Evolutionary conservation across 1,140 invertebrate genomes (phyloP).

Genomic region (Drosophila nebulosa): DNA sequence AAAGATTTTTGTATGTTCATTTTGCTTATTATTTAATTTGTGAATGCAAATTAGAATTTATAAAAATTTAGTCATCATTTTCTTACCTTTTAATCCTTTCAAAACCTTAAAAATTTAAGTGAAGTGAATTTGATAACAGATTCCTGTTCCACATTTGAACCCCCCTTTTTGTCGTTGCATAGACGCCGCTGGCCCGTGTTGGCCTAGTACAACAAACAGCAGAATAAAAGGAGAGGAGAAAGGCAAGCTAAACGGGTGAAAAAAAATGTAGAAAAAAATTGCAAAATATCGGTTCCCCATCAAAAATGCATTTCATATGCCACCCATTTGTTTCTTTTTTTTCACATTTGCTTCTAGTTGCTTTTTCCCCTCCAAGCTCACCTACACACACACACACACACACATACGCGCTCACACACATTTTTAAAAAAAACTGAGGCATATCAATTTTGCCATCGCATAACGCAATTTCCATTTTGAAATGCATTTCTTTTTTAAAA

Average conservation of each 20-base stretch:
- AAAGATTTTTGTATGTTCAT: too few species aligned
- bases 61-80: too few species aligned
- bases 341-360: neutral
- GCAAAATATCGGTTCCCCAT: neutral
- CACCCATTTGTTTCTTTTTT: constrained; percentile 4
- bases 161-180: neutral
- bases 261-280: neutral
- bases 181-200: neutral
- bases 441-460: neutral
- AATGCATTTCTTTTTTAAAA: constrained; percentile 34
- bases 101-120: too few species aligned
- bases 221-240: neutral
- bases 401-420: neutral
- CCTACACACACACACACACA: neutral
- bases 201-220: neutral
- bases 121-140: too few species aligned
- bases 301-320: constrained; percentile 11
- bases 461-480: constrained; percentile 26
- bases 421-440: neutral
- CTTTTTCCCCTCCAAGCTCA: constrained; percentile 5
- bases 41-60: too few species aligned
- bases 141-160: too few species aligned
- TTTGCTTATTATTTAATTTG: too few species aligned
- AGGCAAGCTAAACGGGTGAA: neutral
- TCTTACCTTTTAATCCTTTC: too few species aligned